phyloP scores from a whole-genome alignment of 2,888 invertebrate genomes.

The Anodontia alba region DNA sequence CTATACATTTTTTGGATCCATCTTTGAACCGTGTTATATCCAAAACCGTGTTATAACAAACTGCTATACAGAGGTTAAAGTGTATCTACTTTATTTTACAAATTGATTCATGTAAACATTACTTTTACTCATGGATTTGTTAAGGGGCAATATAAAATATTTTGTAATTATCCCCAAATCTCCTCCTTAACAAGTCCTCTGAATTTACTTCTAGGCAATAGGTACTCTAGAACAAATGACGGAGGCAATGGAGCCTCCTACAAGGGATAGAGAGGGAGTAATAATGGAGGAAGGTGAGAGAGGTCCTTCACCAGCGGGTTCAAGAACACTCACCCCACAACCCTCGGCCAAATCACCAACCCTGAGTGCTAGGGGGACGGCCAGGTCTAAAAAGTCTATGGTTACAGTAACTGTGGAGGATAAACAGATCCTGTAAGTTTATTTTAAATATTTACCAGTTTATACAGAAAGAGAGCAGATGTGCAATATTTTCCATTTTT shows the following conservation, averaged over 20 bases:
- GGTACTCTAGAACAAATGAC: conserved; percentile 60
- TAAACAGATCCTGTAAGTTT: conserved; percentile 12
- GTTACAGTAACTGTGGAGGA: not conserved
- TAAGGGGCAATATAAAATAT: no score
- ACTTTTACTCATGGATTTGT: no score
- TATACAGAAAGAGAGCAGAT: not conserved
- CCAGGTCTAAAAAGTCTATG: conserved; percentile 50
- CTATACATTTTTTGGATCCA: no score
- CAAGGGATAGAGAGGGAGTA: conserved; percentile 30
- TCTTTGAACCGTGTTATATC: no score
- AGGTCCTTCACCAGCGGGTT: conserved; percentile 34
- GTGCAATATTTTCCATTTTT: no score
- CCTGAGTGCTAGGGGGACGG: conserved; percentile 59
- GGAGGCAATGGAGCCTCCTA: conserved; percentile 48
- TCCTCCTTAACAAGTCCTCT: no score
- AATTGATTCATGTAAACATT: no score
- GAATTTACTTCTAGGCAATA: conserved; percentile 48
- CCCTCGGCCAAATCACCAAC: conserved; percentile 63
- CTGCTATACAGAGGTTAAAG: no score
- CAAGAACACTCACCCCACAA: conserved; percentile 54
- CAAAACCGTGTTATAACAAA: no score
- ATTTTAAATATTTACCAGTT: not conserved
- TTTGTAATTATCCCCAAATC: no score
- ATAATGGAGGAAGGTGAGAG: conserved; percentile 5
- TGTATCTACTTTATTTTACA: no score